Conservation (phyloP, 2,113 vertebrate species). For the Suricata suricatta region DNA sequence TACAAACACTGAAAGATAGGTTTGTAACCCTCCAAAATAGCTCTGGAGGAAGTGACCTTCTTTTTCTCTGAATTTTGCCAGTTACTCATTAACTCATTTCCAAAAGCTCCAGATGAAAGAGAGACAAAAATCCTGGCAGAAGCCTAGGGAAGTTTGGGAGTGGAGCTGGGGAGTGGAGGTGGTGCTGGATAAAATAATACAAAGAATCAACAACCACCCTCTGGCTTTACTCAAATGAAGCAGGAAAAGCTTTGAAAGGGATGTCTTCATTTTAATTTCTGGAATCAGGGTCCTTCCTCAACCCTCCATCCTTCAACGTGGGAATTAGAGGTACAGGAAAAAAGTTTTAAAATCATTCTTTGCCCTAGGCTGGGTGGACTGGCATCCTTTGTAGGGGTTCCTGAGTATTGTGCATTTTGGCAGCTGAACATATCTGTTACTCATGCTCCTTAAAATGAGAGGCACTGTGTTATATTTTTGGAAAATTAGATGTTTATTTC, state of each 20-base stretch:
- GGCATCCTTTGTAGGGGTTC: slow-evolving; percentile 42
- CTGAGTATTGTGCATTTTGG: slow-evolving; percentile 71
- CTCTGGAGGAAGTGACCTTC: neutral
- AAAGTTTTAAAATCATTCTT: slow-evolving; percentile 42
- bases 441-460: slow-evolving; percentile 76
- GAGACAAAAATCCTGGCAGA: slow-evolving; percentile 28
- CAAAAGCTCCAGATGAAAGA: neutral
- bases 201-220: neutral
- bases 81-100: slow-evolving; percentile 19
- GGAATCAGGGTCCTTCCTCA: neutral
- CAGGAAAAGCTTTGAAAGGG: neutral
- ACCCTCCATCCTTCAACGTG: neutral
- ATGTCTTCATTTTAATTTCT: slow-evolving; percentile 12
- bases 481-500: slow-evolving; percentile 83
- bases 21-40: slow-evolving; percentile 25
- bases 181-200: neutral
- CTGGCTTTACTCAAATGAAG: neutral
- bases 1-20: slow-evolving; percentile 21
- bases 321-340: slow-evolving; percentile 49
- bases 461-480: slow-evolving; percentile 79
- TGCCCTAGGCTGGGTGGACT: slow-evolving; percentile 36
- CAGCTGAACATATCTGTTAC: slow-evolving; percentile 67
- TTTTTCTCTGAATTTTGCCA: neutral
- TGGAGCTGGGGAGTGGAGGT: neutral
- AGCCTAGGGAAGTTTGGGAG: neutral